These are phyloP conservation scores for Decapterus maruadsi DNA, from an alignment of 2,797 vertebrate genomes.

Conservation along the genomic window DNA sequence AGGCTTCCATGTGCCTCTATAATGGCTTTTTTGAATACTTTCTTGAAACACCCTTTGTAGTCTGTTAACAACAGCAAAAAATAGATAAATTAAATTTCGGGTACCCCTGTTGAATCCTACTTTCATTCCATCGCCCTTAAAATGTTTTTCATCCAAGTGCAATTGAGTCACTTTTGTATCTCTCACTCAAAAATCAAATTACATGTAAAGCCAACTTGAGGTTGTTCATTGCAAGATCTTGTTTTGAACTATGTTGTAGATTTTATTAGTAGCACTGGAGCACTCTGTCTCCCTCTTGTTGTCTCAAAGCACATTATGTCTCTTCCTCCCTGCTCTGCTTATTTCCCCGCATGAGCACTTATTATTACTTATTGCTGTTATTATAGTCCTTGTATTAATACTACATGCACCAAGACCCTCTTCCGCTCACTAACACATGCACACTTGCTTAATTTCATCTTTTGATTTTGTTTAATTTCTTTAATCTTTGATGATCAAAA, in stretches of 20 bases:
- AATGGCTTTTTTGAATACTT: background rate
- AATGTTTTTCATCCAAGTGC: conserved; percentile 45
- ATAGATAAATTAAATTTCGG: background rate
- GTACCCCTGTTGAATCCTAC: conserved; percentile 10
- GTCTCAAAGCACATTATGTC: conserved; percentile 49
- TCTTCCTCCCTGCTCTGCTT: background rate
- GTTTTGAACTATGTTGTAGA: conserved; percentile 47
- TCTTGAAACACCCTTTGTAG: background rate
- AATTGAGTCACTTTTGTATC: conserved; percentile 12
- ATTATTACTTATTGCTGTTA: background rate
- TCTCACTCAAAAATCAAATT: conserved; percentile 56
- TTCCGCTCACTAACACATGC: background rate
- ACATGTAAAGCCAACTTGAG: conserved; percentile 38
- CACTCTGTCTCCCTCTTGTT: conserved; percentile 53
- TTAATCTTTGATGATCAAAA: background rate
- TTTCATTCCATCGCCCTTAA: conserved; percentile 19
- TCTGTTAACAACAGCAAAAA: background rate
- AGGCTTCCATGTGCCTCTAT: background rate
- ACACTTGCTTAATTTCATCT: conserved; percentile 6
- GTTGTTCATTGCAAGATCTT: conserved; percentile 44
- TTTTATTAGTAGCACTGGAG: conserved; percentile 45
- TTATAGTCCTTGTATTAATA: background rate
- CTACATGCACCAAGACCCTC: background rate
- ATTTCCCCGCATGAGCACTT: background rate
- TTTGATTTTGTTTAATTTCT: conserved; percentile 9